Evolutionary conservation across 1,140 invertebrate genomes (phyloP), one percentile per base, ranked within the genome.

Genomic region (Zaprionus capensis): DNA sequence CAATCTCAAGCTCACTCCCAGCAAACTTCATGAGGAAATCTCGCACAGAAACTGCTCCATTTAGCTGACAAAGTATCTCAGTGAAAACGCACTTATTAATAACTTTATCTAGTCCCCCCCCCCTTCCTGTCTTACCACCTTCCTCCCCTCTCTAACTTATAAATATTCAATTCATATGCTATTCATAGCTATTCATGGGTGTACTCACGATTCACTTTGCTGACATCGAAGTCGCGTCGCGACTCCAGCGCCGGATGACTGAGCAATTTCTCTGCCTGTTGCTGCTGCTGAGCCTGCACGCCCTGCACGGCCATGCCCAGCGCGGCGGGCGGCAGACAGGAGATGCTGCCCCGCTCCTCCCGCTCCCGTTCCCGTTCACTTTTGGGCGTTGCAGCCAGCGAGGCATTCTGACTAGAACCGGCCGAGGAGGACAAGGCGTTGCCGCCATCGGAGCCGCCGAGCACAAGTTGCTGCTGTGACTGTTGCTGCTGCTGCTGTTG

Each of bases 151-250:
- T 28, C 22, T 14, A 26, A 4, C n/a, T n/a, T 31, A 66, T 66
- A 34, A 56, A 66, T 66, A 66, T 56, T 66, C 51, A 61, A 36
- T 69, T 66, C 3, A 44, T 49, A 71, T 41, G 38, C 53, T 20
- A 66, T 66, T 66, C 34, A 66, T 66, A 66, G n/a, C 11, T 66
- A 44, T 22, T 63, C 12, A 38, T 57, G 63, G 71, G 44, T 51
- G 46, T 83, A 92, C 91, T 92, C 76, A 92, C 91, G 85, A 91
- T 92, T 92, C 28, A 92, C 87, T 92, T 92, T 92, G 76, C 91
- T 80, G 62, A 92, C 76, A 63, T 92, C 91, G 58, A 92, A 92
- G 51, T 92, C 86, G 34, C 91, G 77, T 53, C 91, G 80, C 55
- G 82, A 78, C 41, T 92, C 91, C 68, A 90, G 55, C 11, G 85